Conservation (phyloP, 2,113 vertebrate genomes). For the Panthera tigris region DNA sequence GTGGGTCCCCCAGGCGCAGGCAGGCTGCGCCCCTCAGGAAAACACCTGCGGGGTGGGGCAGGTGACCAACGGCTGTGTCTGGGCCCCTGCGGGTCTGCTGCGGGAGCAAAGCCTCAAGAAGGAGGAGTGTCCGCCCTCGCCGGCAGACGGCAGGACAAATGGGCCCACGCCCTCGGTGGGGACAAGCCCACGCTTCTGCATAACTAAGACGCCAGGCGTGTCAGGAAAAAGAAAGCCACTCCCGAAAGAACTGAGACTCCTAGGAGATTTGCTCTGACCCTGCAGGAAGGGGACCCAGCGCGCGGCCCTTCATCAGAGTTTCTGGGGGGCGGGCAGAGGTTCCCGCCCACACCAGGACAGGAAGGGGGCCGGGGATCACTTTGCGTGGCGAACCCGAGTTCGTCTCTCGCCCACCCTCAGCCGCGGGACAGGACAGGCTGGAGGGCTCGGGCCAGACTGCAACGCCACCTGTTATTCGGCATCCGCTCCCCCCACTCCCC, state of each 20-base stretch:
- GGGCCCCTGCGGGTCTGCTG: not conserved
- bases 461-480: no score
- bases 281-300: not conserved
- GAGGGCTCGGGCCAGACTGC: not conserved
- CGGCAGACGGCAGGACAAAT: no score
- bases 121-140: not conserved
- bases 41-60: fast-evolving
- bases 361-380: no score
- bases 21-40: not conserved
- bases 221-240: not conserved
- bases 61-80: not conserved
- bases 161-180: no score
- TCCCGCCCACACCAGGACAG: not conserved
- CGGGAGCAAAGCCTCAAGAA: not conserved
- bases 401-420: no score
- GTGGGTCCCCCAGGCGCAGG: not conserved
- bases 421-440: not conserved
- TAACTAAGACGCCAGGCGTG: not conserved
- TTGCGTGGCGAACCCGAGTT: not conserved
- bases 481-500: no score
- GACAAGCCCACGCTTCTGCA: fast-evolving
- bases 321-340: not conserved
- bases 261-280: not conserved
- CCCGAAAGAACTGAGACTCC: not conserved
- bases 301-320: not conserved